Percentiles rank a stretch among this genome's conserved stretches.
phyloP scores from a whole-genome alignment of 1,140 invertebrate species.

The Pseudomyrmex gracilis region DNA sequence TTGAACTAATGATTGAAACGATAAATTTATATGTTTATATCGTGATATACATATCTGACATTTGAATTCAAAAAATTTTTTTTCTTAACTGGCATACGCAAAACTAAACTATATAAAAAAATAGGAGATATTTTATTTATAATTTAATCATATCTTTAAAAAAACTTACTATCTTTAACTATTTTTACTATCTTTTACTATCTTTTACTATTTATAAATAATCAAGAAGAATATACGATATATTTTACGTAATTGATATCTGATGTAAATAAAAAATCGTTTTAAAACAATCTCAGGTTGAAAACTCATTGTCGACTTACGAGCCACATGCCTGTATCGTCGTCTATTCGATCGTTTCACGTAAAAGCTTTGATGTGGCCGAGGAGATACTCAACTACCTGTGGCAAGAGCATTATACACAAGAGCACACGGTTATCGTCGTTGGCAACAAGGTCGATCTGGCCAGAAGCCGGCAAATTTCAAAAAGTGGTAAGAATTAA shows the following conservation, averaged over 20 bases:
- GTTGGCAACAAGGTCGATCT: constrained; percentile 98
- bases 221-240: too few relatives aligned
- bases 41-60: neutral
- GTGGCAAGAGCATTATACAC: constrained; percentile 91
- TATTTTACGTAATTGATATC: neutral
- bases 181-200: too few relatives aligned
- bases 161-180: neutral
- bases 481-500: constrained; percentile 90
- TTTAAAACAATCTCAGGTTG: constrained; percentile 86
- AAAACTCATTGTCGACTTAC: constrained; percentile 94
- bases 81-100: neutral
- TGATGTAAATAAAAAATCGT: neutral
- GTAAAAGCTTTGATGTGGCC: constrained; percentile 91
- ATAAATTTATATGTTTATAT: neutral
- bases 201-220: too few relatives aligned
- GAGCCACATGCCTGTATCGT: constrained; percentile 96
- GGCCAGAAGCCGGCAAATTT: constrained; percentile 93
- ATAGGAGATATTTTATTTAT: constrained; percentile 1
- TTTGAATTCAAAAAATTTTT: neutral
- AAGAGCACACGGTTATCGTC: constrained; percentile 94
- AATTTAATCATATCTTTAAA: too few relatives aligned
- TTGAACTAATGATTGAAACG: neutral
- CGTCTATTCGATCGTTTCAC: constrained; percentile 94
- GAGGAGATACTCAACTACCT: constrained; percentile 93
- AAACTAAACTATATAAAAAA: neutral